Base-by-base conservation (phyloP, 2,888 invertebrate species). In the Ennomos fuscantarius region DNA sequence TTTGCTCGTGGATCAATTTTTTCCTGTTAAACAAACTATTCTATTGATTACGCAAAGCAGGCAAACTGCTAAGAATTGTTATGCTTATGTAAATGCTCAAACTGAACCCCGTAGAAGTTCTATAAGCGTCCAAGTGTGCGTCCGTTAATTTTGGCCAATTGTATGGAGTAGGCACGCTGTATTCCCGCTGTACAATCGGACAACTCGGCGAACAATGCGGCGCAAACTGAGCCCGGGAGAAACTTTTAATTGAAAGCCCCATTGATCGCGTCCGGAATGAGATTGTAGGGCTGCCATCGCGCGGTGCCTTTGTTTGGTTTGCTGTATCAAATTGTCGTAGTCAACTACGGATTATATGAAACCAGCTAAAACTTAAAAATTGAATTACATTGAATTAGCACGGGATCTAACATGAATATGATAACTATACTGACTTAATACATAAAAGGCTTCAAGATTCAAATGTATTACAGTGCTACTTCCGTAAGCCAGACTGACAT, bases 171-270 rank as follows among this genome's bases (percentile, higher is more conserved):
- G 10, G 2, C 6, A 11, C 32, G 9, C 48, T 44, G 58, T 58
- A 44, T 49, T 36, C 49, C 44, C 53, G 44, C 36, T 33, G 36
- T 49, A 41, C 53, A 59, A 43, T 46, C 53, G 49, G 42, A 59
- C 58, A 54, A 54, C 49, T 59, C 45, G 8, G 43, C 67, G 69
- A 76, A 78, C 79, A 78, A 74, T 76, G 73, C 70, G 62, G 62
- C 53, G 73, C 73, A 74, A 76, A 75, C 73, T 70, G 69, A 62
- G 62, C 64, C 63, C 66, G 62, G 66, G 77, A 72, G 71, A 79
- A 87, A 86, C 81, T 86, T 87, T 86, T 86, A 87, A 87, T 87
- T 87, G 83, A 85, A 84, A 82, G 78, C 76, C 76, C 77, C 80
- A 79, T 83, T 84, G 81, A 82, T 84, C 78, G 79, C 72, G 66